Conservation (phyloP, 30 jellyfish, hydroid and myxozoan species). For the Aurelia sp. region DNA sequence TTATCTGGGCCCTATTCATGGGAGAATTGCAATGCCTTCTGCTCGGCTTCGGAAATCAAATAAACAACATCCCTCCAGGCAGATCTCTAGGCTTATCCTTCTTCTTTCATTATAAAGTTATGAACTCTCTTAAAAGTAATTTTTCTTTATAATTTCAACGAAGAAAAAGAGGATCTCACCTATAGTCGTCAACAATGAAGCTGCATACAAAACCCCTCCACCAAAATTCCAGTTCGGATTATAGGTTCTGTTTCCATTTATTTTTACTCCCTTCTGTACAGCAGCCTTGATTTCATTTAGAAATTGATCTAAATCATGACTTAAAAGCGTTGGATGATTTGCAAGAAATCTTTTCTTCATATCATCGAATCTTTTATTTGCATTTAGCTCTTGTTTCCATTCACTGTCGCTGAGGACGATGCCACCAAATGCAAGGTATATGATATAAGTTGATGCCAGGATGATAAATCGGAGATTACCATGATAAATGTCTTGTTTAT, state of each 20-base stretch:
- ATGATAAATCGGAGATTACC: constrained; percentile 53
- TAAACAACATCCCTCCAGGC: no score
- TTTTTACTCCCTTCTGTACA: constrained; percentile 60
- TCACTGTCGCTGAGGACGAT: constrained; percentile 56
- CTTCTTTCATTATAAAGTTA: no score
- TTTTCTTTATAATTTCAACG: no score
- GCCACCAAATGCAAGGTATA: constrained; percentile 64
- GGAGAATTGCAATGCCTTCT: no score
- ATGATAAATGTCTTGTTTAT: not conserved
- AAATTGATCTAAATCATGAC: constrained; percentile 52
- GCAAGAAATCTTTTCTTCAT: constrained; percentile 27
- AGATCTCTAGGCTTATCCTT: no score
- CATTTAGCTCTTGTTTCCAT: constrained; percentile 48
- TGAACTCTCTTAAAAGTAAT: no score
- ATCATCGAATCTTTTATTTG: constrained; percentile 19
- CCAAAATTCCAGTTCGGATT: constrained; percentile 82
- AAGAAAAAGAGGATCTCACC: constrained; percentile 46
- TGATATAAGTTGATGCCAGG: constrained; percentile 43
- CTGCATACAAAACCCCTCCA: constrained; percentile 72
- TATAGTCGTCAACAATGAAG: constrained; percentile 74
- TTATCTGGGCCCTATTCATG: no score
- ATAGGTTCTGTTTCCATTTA: constrained; percentile 55
- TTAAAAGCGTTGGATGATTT: constrained; percentile 36
- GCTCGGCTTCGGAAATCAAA: no score
- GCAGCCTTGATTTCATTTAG: constrained; percentile 43